Evolutionary conservation across 2,888 invertebrate species (phyloP).

Genomic region (Synergus itoensis): DNA sequence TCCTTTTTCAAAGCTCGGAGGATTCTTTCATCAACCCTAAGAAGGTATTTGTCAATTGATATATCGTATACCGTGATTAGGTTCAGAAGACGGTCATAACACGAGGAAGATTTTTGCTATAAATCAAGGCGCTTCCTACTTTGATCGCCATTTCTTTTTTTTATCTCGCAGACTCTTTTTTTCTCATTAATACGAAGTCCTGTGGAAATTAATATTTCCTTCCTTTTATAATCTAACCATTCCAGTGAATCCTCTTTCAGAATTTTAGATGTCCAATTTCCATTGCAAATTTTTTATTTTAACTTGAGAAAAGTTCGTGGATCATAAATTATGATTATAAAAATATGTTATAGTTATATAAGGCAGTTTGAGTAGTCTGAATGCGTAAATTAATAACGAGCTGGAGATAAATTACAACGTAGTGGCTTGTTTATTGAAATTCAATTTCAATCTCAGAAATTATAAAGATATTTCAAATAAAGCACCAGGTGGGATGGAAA

Average conservation of each 20-base stretch:
- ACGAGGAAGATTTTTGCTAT: not conserved
- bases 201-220: not conserved
- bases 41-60: conserved; percentile 29
- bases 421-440: not conserved
- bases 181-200: not conserved
- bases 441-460: not conserved
- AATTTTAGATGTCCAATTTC: conserved; percentile 18
- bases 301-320: not conserved
- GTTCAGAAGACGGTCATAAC: conserved; percentile 5
- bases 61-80: conserved; percentile 18
- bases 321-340: not conserved
- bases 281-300: conserved; percentile 6
- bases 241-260: not conserved
- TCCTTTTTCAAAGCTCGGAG: conserved; percentile 18
- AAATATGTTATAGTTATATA: not conserved
- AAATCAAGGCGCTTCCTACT: not conserved
- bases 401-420: not conserved
- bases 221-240: not conserved
- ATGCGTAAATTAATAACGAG: not conserved
- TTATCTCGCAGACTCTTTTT: not conserved
- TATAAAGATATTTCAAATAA: not conserved
- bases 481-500: not conserved
- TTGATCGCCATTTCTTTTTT: not conserved
- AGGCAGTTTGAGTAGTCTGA: not conserved
- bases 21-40: not conserved